phyloP scores from a whole-genome alignment of 2,797 vertebrate species.

The Sebastes goodei region DNA sequence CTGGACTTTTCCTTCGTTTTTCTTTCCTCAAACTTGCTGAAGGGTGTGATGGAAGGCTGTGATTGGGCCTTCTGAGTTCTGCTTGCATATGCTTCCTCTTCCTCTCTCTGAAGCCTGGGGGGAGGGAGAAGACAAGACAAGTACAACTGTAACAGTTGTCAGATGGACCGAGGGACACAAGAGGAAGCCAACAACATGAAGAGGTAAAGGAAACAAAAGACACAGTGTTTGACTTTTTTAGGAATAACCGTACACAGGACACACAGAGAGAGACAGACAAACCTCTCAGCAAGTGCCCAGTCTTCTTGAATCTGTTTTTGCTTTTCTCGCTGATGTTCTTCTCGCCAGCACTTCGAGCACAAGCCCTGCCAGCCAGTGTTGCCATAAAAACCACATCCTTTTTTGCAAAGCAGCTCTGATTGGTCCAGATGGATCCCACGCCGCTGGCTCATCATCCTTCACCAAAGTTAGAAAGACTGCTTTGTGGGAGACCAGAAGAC shows the following conservation, averaged over 20 bases:
- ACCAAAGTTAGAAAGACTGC: conserved; percentile 6
- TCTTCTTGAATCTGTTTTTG: conserved; percentile 97
- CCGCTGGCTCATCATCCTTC: conserved; percentile 90
- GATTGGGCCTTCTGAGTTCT: conserved; percentile 86
- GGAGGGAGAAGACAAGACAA: not conserved
- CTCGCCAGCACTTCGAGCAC: conserved; percentile 97
- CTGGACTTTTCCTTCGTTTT: conserved; percentile 93
- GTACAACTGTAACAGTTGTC: not conserved
- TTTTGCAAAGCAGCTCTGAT: conserved; percentile 94
- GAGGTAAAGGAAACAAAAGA: not conserved
- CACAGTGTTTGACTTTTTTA: not conserved
- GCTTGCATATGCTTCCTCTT: conserved; percentile 91
- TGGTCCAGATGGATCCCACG: conserved; percentile 95
- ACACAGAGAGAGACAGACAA: conserved; percentile 23
- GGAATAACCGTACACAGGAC: not conserved
- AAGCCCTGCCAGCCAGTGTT: conserved; percentile 93
- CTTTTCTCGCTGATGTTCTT: conserved; percentile 90
- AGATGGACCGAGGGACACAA: not conserved
- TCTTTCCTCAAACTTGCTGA: conserved; percentile 93
- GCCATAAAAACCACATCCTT: conserved; percentile 97
- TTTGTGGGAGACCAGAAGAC: not conserved
- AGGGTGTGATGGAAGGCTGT: conserved; percentile 83
- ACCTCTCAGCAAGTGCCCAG: conserved; percentile 94
- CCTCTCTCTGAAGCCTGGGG: conserved; percentile 92
- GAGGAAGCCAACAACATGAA: not conserved